A percentile compares a stretch with the other conserved stretches of the same genome.
phyloP scores from a whole-genome alignment of 2,797 vertebrate genomes.

The Pyrocephalus nanus region DNA sequence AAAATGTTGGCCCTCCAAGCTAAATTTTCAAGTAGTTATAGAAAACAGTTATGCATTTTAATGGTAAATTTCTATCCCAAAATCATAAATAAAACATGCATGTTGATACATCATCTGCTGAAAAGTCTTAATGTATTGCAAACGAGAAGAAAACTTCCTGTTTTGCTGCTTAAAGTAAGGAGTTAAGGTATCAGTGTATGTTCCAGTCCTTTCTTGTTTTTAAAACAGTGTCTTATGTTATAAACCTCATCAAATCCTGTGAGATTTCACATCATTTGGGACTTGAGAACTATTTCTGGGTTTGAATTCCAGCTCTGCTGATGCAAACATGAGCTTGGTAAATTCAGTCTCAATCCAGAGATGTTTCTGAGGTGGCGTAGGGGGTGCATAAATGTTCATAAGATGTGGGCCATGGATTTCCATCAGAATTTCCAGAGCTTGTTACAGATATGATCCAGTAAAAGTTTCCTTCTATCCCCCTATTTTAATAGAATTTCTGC shows the following conservation, averaged over 20 bases:
- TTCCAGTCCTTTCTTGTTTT: not conserved
- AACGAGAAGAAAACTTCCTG: not conserved
- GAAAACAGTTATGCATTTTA: not conserved
- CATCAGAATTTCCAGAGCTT: not conserved
- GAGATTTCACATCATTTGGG: not conserved
- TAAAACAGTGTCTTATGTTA: not conserved
- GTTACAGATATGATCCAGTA: not conserved
- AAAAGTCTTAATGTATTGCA: not conserved
- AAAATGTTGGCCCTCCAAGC: not conserved
- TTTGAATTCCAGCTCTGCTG: not conserved
- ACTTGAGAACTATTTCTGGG: not conserved
- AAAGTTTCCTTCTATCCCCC: not conserved
- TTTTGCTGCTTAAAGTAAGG: not conserved
- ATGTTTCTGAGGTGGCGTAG: not conserved
- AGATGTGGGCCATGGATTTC: not conserved
- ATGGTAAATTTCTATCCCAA: not conserved
- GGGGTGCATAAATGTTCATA: rapidly evolving
- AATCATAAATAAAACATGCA: not conserved
- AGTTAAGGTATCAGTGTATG: not conserved
- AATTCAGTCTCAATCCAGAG: not conserved
- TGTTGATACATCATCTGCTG: not conserved
- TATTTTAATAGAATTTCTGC: not conserved
- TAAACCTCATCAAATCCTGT: not conserved
- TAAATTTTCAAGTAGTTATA: not conserved
- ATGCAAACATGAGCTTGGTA: not conserved